A percentile compares a stretch with the other conserved stretches of the same genome.
Evolutionary conservation across 2,797 vertebrate species (phyloP).

Genomic region (Syngnathus acus): DNA sequence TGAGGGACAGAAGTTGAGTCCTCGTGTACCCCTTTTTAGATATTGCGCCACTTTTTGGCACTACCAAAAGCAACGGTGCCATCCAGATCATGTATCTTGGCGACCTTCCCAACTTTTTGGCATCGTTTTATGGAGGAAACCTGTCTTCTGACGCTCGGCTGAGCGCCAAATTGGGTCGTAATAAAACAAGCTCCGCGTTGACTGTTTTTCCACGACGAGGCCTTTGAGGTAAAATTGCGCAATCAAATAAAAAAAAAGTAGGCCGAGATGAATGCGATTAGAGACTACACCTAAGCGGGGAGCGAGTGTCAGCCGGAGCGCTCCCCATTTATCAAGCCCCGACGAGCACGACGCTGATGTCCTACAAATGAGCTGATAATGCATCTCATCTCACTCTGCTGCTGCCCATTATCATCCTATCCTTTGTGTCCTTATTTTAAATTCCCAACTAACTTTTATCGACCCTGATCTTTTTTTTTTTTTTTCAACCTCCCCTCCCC

Average conservation of each 20-base stretch:
- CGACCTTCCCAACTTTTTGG: conserved; percentile 4
- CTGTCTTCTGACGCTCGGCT: conserved; percentile 30
- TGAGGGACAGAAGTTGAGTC: not conserved
- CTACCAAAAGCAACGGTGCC: not conserved
- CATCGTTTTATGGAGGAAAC: not conserved
- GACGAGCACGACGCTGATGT: conserved; percentile 58
- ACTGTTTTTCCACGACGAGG: conserved; percentile 50
- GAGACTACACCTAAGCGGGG: conserved; percentile 54
- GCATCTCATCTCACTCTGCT: conserved; percentile 48
- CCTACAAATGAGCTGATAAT: conserved; percentile 67
- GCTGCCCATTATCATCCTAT: conserved; percentile 29
- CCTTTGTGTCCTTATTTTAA: conserved; percentile 40
- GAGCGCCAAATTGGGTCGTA: conserved; percentile 57
- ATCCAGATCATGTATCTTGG: conserved; percentile 42
- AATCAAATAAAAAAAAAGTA: conserved; percentile 66
- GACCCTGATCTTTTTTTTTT: conserved; percentile 31
- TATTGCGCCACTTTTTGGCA: not conserved
- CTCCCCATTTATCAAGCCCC: conserved; percentile 63
- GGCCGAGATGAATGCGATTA: conserved; percentile 69
- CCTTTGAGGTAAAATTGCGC: conserved; percentile 59
- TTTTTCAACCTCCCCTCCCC: not conserved
- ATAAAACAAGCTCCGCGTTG: conserved; percentile 56
- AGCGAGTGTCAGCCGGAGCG: conserved; percentile 59
- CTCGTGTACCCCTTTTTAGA: not conserved
- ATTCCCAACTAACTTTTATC: conserved; percentile 45